A percentile compares a stretch with the other conserved stretches of the same genome.
phyloP scores from a whole-genome alignment of 2,888 invertebrate species.

The Sinopyrophorus schimmeli region DNA sequence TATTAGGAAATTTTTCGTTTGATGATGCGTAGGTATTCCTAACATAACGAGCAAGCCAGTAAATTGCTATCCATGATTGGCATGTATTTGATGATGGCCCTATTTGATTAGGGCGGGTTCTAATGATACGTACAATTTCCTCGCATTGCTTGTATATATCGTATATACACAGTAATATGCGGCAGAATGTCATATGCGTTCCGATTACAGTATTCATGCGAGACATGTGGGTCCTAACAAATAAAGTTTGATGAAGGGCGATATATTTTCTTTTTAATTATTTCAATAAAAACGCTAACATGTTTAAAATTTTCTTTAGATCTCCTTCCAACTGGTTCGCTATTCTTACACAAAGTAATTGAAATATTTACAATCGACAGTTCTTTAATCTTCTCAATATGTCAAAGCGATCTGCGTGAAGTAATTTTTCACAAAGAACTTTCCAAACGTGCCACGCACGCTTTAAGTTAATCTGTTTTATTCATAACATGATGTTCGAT shows the following conservation, averaged over 20 bases:
- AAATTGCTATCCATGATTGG: slow-evolving; percentile 53
- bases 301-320: too few relatives aligned
- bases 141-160: slow-evolving; percentile 49
- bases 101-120: slow-evolving; percentile 54
- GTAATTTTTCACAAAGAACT: slow-evolving; percentile 14
- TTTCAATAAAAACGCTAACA: too few relatives aligned
- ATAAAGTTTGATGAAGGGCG: slow-evolving; percentile 53
- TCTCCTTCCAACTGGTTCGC: too few relatives aligned
- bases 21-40: slow-evolving; percentile 24
- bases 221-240: slow-evolving; percentile 51
- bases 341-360: too few relatives aligned
- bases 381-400: too few relatives aligned
- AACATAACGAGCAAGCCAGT: slow-evolving; percentile 34
- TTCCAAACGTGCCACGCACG: slow-evolving; percentile 4
- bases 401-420: slow-evolving; percentile 6
- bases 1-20: slow-evolving; percentile 43
- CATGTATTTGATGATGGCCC: slow-evolving; percentile 54
- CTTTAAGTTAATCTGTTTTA: slow-evolving; percentile 42
- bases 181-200: slow-evolving; percentile 49
- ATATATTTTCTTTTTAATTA: slow-evolving; percentile 53
- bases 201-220: slow-evolving; percentile 53
- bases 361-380: too few relatives aligned
- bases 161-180: slow-evolving; percentile 48
- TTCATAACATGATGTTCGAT: slow-evolving; percentile 43
- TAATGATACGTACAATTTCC: slow-evolving; percentile 56